These are phyloP conservation scores for Mus spretus DNA, from an alignment of 2,797 vertebrate species.

Conservation along the genomic window DNA sequence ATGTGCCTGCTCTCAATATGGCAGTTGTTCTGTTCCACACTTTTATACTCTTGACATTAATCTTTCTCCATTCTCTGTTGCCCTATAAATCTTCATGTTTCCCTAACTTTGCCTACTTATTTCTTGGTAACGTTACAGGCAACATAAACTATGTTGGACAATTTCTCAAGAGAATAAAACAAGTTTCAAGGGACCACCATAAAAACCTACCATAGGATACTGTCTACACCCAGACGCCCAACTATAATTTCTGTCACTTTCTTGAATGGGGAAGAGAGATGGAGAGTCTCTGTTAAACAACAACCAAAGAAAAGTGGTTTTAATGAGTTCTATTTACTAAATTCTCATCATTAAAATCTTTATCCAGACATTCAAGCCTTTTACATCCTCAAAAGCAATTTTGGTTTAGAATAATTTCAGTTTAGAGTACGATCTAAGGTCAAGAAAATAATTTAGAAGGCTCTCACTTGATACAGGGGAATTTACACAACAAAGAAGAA, in stretches of 20 bases:
- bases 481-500: constrained; percentile 51
- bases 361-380: neutral
- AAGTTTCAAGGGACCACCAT: neutral
- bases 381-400: constrained; percentile 30
- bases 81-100: neutral
- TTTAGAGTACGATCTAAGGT: constrained; percentile 17
- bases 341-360: constrained; percentile 23
- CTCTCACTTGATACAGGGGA: constrained; percentile 18
- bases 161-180: constrained; percentile 23
- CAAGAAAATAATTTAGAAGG: constrained; percentile 79
- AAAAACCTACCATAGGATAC: neutral
- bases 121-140: neutral
- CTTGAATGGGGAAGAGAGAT: neutral
- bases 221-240: neutral
- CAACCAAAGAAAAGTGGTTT: neutral
- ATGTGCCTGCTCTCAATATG: neutral
- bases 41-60: neutral
- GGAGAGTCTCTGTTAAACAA: neutral
- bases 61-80: neutral
- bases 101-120: neutral
- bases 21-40: neutral
- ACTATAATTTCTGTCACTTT: neutral
- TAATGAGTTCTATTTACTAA: neutral
- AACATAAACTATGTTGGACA: neutral
- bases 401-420: constrained; percentile 54